These are phyloP conservation scores for Neodiprion lecontei DNA, from an alignment of 1,140 invertebrate genomes.

Conservation along the genomic window DNA sequence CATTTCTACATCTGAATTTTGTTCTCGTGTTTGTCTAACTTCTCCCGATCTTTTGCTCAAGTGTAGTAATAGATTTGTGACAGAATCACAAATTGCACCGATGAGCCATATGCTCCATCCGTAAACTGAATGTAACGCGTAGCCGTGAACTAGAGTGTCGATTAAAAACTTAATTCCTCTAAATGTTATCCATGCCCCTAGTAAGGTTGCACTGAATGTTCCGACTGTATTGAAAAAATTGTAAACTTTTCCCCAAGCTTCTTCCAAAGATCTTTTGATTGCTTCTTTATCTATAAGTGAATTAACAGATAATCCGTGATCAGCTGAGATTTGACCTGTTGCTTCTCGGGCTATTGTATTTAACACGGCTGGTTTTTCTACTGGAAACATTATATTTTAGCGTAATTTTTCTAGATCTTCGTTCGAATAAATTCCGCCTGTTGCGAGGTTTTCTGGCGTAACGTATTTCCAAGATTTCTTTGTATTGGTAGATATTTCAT, in stretches of 20 bases:
- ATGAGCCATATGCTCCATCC: constrained; percentile 8
- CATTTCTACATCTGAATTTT: no score
- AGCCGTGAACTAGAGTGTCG: constrained; percentile 20
- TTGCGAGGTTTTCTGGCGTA: not conserved
- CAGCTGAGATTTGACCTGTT: not conserved
- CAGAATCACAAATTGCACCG: not conserved
- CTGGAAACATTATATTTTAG: constrained; percentile 9
- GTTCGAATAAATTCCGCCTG: constrained; percentile 10
- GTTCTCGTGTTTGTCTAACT: no score
- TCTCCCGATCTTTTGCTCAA: not conserved
- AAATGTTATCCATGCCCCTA: constrained; percentile 6
- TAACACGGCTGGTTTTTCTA: constrained; percentile 12
- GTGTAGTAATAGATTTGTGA: constrained; percentile 13
- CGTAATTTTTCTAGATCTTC: not conserved
- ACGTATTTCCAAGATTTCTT: not conserved
- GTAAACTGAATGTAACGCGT: constrained; percentile 17
- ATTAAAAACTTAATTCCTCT: constrained; percentile 11
- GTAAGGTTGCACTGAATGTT: constrained; percentile 8
- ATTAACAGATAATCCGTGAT: no score
- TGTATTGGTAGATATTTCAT: not conserved
- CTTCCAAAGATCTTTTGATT: not conserved
- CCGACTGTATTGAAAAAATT: not conserved
- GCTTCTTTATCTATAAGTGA: constrained; percentile 15
- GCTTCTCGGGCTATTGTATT: no score
- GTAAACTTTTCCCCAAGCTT: not conserved